Percentiles rank a stretch among this genome's conserved stretches.
These are phyloP conservation scores for Apodemia duryi DNA, from an alignment of 2,888 invertebrate genomes.

Conservation along the genomic window DNA sequence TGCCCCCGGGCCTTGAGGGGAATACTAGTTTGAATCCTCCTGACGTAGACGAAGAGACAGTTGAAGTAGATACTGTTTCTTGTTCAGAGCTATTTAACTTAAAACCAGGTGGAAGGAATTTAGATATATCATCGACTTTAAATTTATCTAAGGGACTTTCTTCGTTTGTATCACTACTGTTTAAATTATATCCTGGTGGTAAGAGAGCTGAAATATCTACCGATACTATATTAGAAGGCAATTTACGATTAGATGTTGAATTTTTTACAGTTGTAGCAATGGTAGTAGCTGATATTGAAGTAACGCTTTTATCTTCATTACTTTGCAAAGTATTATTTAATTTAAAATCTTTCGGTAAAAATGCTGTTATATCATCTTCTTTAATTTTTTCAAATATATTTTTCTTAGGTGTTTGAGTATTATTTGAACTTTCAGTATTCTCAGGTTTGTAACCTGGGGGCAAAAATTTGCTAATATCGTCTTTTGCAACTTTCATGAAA, in stretches of 20 bases:
- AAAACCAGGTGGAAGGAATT: slow-evolving; percentile 82
- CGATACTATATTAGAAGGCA: slow-evolving; percentile 45
- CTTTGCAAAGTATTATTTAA: slow-evolving; percentile 38
- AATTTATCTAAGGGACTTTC: slow-evolving; percentile 43
- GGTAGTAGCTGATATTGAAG: slow-evolving; percentile 23
- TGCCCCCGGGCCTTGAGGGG: slow-evolving; percentile 87
- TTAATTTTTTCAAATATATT: slow-evolving; percentile 49
- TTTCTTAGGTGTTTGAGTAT: slow-evolving; percentile 46
- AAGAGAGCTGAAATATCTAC: slow-evolving; percentile 81
- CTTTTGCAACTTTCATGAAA: slow-evolving; percentile 69
- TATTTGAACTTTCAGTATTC: slow-evolving; percentile 43
- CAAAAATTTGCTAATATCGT: slow-evolving; percentile 80
- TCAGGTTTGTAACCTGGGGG: slow-evolving; percentile 83
- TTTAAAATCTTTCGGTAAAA: slow-evolving; percentile 83
- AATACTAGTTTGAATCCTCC: slow-evolving; percentile 85
- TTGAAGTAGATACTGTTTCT: slow-evolving; percentile 37
- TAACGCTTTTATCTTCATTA: slow-evolving; percentile 18
- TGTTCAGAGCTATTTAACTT: slow-evolving; percentile 58
- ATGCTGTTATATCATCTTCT: slow-evolving; percentile 72
- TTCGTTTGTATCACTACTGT: slow-evolving; percentile 42
- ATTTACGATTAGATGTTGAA: slow-evolving; percentile 38
- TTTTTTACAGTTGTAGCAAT: slow-evolving; percentile 48
- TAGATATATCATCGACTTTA: slow-evolving; percentile 75
- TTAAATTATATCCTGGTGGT: slow-evolving; percentile 79
- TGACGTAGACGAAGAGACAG: slow-evolving; percentile 44